Evolutionary conservation across 2,888 invertebrate genomes (phyloP).

Genomic region (Lepas anatifera): DNA sequence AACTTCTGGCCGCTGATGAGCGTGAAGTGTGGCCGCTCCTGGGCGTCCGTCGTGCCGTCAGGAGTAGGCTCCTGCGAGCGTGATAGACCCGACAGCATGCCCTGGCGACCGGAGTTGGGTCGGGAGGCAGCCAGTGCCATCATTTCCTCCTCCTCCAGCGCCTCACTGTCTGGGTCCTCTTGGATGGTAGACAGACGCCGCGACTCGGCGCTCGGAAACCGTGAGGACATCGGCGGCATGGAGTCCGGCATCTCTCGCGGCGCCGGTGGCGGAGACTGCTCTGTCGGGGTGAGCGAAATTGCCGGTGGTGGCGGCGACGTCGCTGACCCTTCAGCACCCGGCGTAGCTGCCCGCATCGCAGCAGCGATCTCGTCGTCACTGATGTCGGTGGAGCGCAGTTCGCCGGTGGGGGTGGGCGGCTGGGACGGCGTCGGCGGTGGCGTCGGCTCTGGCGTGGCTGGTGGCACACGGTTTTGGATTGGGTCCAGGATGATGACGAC

Average conservation of each 20-base stretch:
- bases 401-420: not conserved
- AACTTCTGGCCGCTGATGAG: not conserved
- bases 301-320: not conserved
- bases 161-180: conserved; percentile 5
- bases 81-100: too few relatives aligned
- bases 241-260: not conserved
- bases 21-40: not conserved
- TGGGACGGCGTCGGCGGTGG: too few relatives aligned
- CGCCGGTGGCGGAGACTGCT: not conserved
- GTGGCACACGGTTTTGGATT: not conserved
- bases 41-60: too few relatives aligned
- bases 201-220: not conserved
- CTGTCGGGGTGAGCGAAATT: not conserved
- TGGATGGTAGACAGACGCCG: not conserved
- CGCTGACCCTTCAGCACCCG: not conserved
- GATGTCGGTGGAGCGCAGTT: too few relatives aligned
- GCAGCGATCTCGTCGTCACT: not conserved
- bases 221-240: not conserved
- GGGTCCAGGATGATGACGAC: not conserved
- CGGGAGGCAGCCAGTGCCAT: not conserved
- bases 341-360: too few relatives aligned
- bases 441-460: not conserved
- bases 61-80: too few relatives aligned
- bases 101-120: too few relatives aligned
- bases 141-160: not conserved